Percentiles rank a stretch among this genome's conserved stretches.
phyloP scores from a whole-genome alignment of 1,140 invertebrate genomes.

The Pseudomyrmex flavicornis region DNA sequence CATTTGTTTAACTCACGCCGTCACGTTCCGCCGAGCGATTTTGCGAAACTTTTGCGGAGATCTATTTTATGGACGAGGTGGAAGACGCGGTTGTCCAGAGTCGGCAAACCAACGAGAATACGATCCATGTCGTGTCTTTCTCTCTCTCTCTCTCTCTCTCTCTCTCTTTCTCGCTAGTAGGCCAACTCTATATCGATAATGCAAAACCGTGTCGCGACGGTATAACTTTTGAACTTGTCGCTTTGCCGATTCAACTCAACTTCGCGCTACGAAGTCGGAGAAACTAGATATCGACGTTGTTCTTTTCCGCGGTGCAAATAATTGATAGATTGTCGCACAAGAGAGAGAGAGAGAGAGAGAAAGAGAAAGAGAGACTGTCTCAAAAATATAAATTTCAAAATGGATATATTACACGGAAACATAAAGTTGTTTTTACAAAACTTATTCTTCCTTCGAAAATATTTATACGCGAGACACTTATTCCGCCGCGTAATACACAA shows the following conservation, averaged over 20 bases:
- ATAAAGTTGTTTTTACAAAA: no score
- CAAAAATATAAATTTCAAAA: no score
- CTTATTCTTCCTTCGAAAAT: no score
- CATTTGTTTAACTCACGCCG: conserved; percentile 41
- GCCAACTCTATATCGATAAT: conserved; percentile 43
- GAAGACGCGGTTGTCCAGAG: conserved; percentile 29
- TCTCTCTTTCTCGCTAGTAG: neutral
- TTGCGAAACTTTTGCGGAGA: conserved; percentile 18
- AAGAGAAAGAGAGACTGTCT: no score
- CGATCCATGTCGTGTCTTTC: neutral
- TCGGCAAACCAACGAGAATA: neutral
- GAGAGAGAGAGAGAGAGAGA: no score
- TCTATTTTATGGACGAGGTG: conserved; percentile 31
- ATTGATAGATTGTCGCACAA: neutral
- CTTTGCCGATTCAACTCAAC: conserved; percentile 11
- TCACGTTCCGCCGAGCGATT: conserved; percentile 18
- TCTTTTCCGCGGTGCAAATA: neutral
- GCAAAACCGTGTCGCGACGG: conserved; percentile 37
- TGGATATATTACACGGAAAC: no score
- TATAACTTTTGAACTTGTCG: conserved; percentile 30
- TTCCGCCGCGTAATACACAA: no score
- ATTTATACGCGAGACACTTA: no score
- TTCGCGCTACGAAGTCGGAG: neutral
- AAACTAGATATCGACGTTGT: neutral
- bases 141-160: neutral